phyloP scores from a whole-genome alignment of 2,797 vertebrate genomes.

The Cygnus olor region DNA sequence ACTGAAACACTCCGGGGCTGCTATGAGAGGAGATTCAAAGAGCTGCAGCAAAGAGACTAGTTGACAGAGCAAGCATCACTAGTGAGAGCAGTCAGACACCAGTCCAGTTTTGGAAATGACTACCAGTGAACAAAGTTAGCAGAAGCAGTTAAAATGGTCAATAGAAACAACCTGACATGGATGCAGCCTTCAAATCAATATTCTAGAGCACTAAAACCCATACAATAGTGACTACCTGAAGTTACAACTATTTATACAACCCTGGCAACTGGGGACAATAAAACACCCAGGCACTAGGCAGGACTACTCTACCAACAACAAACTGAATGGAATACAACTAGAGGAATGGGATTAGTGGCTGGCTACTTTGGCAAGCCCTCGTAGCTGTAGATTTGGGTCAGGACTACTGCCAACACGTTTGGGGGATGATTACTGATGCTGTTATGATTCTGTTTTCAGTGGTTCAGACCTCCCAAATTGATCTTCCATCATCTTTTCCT shows the following conservation, averaged over 20 bases:
- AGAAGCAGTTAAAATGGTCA: background rate
- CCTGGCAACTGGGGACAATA: background rate
- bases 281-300: accelerated
- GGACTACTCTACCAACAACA: background rate
- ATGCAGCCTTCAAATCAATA: background rate
- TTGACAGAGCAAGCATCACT: background rate
- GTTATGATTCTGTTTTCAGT: background rate
- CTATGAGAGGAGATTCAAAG: background rate
- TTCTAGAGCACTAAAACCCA: background rate
- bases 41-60: background rate
- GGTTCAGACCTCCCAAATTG: background rate
- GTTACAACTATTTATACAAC: background rate
- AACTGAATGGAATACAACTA: background rate
- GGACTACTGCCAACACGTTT: background rate
- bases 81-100: background rate
- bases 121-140: background rate
- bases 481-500: background rate
- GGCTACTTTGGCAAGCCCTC: background rate
- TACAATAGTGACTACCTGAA: background rate
- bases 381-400: background rate
- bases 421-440: background rate
- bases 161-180: background rate
- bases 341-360: background rate
- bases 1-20: background rate
- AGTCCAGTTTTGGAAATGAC: background rate